Base-by-base conservation (phyloP, 2,113 vertebrate genomes). In the Raphicerus campestris region DNA sequence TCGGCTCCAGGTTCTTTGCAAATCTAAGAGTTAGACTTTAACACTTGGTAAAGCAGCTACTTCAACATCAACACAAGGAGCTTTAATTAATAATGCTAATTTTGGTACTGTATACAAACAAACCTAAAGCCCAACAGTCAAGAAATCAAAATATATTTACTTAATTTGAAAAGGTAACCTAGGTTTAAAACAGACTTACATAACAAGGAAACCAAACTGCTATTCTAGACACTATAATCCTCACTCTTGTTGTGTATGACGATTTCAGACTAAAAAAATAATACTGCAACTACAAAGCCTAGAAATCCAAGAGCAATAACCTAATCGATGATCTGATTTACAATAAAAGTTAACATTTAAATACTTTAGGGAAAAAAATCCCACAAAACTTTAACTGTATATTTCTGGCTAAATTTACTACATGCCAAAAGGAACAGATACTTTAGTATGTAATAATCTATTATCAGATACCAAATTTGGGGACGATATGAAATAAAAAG, bases 1-100 rank as follows among this genome's bases (percentile, higher is more conserved):
- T 91, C 98, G 98, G 98, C 98, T 98, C 92, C 28, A 83, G 2
- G 94, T 98, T 98, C 97, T 97, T 88, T 95, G 91, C 56, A 97
- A 97, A 97, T 91, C 98, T 98, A 98, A 98, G 98, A 87, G 98
- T 95, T 96, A 42, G 47, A 70, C 81, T 35, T 47, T 19, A 97
- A 93, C 53, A 55, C 58, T 3, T 55, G 13, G 58, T 83, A 90
- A 61, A 35, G 95, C 61, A 94, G 55, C 87, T 93, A 58, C 51
- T 73, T 35, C 26, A 53, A 89, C 89, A 88, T 16, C 66, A 1
- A 14, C 16, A 73, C 83, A n/a, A 89, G 32, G 39, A 75, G 22
- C 89, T 94, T 91, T 55, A 91, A 55, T 22, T 91, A 95, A 42
- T 5, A 63, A 93, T 80, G 5, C 6, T 47, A 53, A 85, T 77